phyloP scores from a whole-genome alignment of 2,113 vertebrate genomes.

The Brachionichthys hirsutus region DNA sequence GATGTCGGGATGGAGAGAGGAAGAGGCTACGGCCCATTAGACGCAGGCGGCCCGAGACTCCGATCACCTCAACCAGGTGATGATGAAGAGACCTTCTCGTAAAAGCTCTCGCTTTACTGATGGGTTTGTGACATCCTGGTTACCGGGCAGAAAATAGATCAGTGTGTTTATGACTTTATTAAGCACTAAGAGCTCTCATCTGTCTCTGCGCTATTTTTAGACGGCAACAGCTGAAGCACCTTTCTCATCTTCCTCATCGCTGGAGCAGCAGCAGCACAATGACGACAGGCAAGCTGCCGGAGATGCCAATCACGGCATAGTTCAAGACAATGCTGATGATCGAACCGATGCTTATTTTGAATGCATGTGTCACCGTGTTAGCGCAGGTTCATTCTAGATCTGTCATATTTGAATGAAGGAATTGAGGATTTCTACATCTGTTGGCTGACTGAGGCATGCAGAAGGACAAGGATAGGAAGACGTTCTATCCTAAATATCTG shows the following conservation, averaged over 20 bases:
- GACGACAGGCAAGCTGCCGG: conserved; percentile 5
- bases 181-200: conserved; percentile 13
- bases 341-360: too few species aligned
- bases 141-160: not conserved
- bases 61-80: not conserved
- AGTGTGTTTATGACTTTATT: not conserved
- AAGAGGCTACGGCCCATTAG: conserved; percentile 57
- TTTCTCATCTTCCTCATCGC: conserved; percentile 14
- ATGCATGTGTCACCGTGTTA: too few species aligned
- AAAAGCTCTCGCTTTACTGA: not conserved
- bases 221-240: not conserved
- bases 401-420: too few species aligned
- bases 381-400: too few species aligned
- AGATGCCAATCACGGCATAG: conserved; percentile 21
- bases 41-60: conserved; percentile 21
- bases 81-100: too few species aligned
- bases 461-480: too few species aligned
- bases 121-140: conserved; percentile 6
- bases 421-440: too few species aligned
- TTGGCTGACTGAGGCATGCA: too few species aligned
- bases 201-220: not conserved
- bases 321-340: conserved; percentile 12
- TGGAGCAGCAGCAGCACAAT: conserved; percentile 11
- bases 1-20: conserved; percentile 35
- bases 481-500: too few species aligned